Percentiles rank a stretch among this genome's conserved stretches.
These are phyloP conservation scores for Pollenia amentaria DNA, from an alignment of 2,888 invertebrate genomes.

Conservation along the genomic window DNA sequence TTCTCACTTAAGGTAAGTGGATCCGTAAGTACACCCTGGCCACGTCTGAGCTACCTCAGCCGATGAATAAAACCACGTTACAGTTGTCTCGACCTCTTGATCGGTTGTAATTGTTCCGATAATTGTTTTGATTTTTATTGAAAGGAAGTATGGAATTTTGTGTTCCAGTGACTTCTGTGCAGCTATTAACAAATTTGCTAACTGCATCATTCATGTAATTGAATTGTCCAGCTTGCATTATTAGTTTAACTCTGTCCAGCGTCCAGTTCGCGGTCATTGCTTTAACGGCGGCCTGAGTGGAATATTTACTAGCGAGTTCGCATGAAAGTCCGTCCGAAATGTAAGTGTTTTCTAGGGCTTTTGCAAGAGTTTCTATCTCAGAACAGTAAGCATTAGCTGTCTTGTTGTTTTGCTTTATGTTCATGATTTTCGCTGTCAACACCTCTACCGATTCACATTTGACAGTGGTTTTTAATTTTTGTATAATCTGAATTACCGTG, in stretches of 20 bases:
- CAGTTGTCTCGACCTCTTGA: too few species aligned
- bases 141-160: too few species aligned
- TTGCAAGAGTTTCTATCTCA: not conserved
- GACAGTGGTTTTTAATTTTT: not conserved
- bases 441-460: conserved; percentile 10
- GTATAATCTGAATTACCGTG: conserved; percentile 1
- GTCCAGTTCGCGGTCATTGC: too few species aligned
- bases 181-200: too few species aligned
- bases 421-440: conserved; percentile 14
- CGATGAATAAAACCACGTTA: too few species aligned
- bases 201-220: not conserved
- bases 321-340: conserved; percentile 13
- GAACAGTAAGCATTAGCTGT: not conserved
- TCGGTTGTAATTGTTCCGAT: too few species aligned
- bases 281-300: too few species aligned
- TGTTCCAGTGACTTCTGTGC: too few species aligned
- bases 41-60: too few species aligned
- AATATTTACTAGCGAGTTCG: not conserved
- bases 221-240: not conserved
- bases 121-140: too few species aligned
- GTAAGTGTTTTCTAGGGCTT: not conserved
- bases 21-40: too few species aligned
- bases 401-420: not conserved
- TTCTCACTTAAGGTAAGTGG: too few species aligned
- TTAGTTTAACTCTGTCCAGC: not conserved